Conservation (phyloP, 1,140 invertebrate genomes). For the Trachelipus rathkii region DNA sequence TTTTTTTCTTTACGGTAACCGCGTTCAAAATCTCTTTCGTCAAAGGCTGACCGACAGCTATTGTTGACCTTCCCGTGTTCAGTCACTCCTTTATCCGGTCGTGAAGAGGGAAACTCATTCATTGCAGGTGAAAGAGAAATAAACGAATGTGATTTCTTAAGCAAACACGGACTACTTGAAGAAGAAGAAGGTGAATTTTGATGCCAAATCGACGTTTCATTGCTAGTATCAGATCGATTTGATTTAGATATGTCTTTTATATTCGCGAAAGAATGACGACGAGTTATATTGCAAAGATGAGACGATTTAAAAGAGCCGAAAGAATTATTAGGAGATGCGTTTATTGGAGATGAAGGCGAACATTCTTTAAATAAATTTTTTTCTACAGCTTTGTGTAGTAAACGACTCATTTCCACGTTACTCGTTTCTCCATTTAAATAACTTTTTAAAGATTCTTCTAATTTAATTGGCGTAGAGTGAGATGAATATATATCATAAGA, state of each 20-base stretch:
- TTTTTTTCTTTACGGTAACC: neutral
- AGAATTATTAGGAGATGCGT: neutral
- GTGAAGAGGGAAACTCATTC: neutral
- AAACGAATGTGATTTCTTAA: constrained; percentile 34
- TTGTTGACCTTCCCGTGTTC: constrained; percentile 11
- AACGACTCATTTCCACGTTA: constrained; percentile 26
- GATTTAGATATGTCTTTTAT: constrained; percentile 35
- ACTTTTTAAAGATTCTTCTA: neutral
- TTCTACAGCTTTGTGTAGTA: constrained; percentile 30
- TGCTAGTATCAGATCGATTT: constrained; percentile 6
- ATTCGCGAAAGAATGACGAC: constrained; percentile 39
- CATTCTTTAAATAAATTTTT: constrained; percentile 32
- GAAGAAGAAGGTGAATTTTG: constrained; percentile 21
- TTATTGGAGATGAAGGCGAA: constrained; percentile 20
- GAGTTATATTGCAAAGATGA: constrained; percentile 12
- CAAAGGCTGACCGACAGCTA: neutral
- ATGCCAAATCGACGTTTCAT: constrained; percentile 28
- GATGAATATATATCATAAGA: neutral
- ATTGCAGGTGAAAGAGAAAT: constrained; percentile 12
- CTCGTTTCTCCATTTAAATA: neutral
- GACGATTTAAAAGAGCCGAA: neutral
- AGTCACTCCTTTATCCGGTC: neutral
- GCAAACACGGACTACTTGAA: neutral
- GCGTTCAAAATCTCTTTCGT: constrained; percentile 18
- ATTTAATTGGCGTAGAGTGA: neutral